Evolutionary conservation across 2,888 invertebrate genomes (phyloP), one percentile per base, ranked within the genome.

Genomic region (Molanna angustata): DNA sequence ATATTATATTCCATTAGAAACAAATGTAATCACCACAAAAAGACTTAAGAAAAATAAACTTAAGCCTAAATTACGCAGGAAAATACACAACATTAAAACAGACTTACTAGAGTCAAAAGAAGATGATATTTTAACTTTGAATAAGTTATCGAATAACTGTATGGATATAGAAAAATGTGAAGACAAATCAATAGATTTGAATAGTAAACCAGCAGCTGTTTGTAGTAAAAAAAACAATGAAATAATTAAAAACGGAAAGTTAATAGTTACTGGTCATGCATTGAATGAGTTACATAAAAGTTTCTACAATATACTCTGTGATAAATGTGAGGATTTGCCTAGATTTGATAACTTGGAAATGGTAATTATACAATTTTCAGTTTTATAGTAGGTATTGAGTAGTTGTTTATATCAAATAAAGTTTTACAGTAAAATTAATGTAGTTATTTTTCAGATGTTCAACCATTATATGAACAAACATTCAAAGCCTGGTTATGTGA

Each of bases 211-310:
- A n/a, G n/a, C n/a, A n/a, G n/a, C n/a, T n/a, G n/a, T n/a, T n/a
- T n/a, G n/a, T n/a, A n/a, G n/a, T n/a, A n/a, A n/a, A n/a, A n/a
- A n/a, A n/a, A n/a, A n/a, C n/a, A n/a, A 4, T 27, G 52, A 52
- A 40, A 46, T 52, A 9, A 43, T 52, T 18, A 45, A 52, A 22
- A 19, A 52, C 32, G 52, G 52, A 14, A 46, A 52, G 40, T 40
- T 52, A 18, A 40, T 46, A 3, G 14, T 52, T 4, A 52, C 45
- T 32, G 46, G 52, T 4, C 18, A 37, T 7, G 33, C 45, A 19
- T 17, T 52, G 9, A 32, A 37, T 9, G 27, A 40, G 11, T 40
- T 52, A n/a, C 21, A 43, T 11, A 39, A 20, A 13, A 45, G 43
- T 19, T 52, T 52, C 37, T 52, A 45, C 18, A 45, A 52, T 45